Evolutionary conservation across 2,797 vertebrate species (phyloP), one percentile per base, ranked within the genome.

Genomic region (Phalloptychus januarius): DNA sequence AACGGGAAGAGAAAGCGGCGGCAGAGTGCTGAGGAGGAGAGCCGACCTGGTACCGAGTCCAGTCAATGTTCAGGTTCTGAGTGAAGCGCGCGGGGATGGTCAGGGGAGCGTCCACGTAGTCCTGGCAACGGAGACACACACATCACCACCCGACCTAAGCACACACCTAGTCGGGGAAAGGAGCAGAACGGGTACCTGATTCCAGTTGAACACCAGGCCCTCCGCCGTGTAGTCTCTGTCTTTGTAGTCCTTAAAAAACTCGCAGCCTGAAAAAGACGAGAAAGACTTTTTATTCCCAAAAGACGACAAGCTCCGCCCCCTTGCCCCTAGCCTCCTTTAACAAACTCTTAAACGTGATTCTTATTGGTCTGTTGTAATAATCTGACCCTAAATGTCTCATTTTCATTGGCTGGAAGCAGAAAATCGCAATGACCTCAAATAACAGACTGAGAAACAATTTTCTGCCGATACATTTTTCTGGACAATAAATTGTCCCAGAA

Each of bases 161-260:
- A 36, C 2, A 7, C 0, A 40, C 12, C 4, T 11, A 12, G 5
- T n/a, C 36, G 5, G 20, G 1, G 2, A 0, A 31, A 31, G 7
- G 38, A 8, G 5, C 4, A 1, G 7, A 73, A 15, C 25, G 45
- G 18, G 2, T 96, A 98, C 98, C 98, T 99, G 98, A 92, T 99
- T 99, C 98, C 98, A 99, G 96, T 99, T 99, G 93, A 99, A 99
- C 82, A 99, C 95, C 80, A 99, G 97, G 78, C 98, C 98, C 91
- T 99, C 98, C 2, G 98, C 98, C 71, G 96, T 96, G 89, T 99
- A 99, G 95, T 98, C 97, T 75, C 97, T 93, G 82, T 99, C 98
- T 94, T 98, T 99, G 94, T 99, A 99, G 84, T 99, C 97, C 89
- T 98, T 99, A 95, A 99, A 99, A 95, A 99, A 99, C 93, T 99